Conservation (phyloP, 1,140 invertebrate genomes). For the Telenomus remus region DNA sequence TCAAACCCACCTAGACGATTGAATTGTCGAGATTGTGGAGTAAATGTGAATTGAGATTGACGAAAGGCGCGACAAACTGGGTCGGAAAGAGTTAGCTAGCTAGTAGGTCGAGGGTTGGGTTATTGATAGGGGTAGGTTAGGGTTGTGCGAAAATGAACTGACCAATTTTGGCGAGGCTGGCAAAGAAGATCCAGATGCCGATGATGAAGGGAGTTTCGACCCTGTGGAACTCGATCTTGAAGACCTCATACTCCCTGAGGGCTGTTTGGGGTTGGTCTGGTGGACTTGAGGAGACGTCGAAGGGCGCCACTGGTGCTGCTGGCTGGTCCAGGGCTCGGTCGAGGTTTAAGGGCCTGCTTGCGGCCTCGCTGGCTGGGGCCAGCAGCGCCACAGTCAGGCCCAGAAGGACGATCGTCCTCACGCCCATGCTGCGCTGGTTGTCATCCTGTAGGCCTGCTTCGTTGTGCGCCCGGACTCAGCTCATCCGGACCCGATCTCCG, state of each 20-base stretch:
- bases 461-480: neutral
- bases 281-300: too few species aligned
- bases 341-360: conserved; percentile 31
- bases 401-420: conserved; percentile 24
- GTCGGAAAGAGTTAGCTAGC: too few species aligned
- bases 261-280: conserved; percentile 11
- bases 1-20: too few species aligned
- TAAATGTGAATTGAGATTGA: too few species aligned
- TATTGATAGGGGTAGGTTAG: too few species aligned
- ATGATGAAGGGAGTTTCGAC: conserved; percentile 96
- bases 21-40: too few species aligned
- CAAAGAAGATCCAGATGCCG: conserved; percentile 95
- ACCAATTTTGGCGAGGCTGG: conserved; percentile 96
- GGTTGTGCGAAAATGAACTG: conserved; percentile 68
- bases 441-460: conserved; percentile 10
- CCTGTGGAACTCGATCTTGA: conserved; percentile 88
- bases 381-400: conserved; percentile 17
- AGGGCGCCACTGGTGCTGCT: conserved; percentile 60
- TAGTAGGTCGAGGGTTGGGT: too few species aligned
- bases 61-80: too few species aligned
- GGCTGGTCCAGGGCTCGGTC: conserved; percentile 54
- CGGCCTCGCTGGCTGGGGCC: conserved; percentile 4
- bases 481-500: neutral
- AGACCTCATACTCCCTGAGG: conserved; percentile 81
- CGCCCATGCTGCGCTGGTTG: neutral